Base-by-base conservation (phyloP, 2,113 vertebrate genomes). In the Engystomops pustulosus region DNA sequence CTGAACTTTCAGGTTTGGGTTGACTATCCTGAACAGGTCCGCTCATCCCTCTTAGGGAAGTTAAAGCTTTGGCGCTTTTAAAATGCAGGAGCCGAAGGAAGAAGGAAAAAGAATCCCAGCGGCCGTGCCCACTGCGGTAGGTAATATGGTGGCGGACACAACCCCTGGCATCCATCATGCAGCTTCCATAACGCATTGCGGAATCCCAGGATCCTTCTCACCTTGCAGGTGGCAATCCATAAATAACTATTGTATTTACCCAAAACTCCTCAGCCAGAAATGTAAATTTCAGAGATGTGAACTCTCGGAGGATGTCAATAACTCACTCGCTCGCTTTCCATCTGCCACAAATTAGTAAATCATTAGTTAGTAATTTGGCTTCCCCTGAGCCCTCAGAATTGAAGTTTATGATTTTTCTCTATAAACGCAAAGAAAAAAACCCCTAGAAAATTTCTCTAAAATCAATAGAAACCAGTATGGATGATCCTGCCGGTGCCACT, bases 301-400 rank as follows among this genome's bases (percentile, higher is more conserved):
- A 69, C 36, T 23, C 34, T 41, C 67, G 3, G 20, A n/a, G 17
- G 34, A 20, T 20, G 9, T n/a, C 38, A 3, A 32, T 65, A 65
- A 65, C 60, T 65, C 60, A 65, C 30, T 65, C 30, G 55, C 55
- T 25, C 10, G 14, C 8, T 74, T 62, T 71, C 81, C 69, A 62
- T 83, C 81, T 75, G 81, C 15, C n/a, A 47, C 53, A 47, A 75
- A 83, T 76, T 75, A 67, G 71, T 36, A 32, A 83, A 34, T 65
- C 70, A 65, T 83, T 83, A 60, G 38, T 58, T 45, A 51, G 70
- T 76, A 65, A 83, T 76, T 81, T 65, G 7, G 55, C 12, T 76
- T 62, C 81, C 60, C 81, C 55, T 11, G 41, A 36, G 81, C 76
- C 44, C 45, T 75, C 49, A 47, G 75, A 45, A 62, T 36, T 74